Conservation (phyloP, 2,888 invertebrate genomes). For the Prosopocoilus inquinatus region DNA sequence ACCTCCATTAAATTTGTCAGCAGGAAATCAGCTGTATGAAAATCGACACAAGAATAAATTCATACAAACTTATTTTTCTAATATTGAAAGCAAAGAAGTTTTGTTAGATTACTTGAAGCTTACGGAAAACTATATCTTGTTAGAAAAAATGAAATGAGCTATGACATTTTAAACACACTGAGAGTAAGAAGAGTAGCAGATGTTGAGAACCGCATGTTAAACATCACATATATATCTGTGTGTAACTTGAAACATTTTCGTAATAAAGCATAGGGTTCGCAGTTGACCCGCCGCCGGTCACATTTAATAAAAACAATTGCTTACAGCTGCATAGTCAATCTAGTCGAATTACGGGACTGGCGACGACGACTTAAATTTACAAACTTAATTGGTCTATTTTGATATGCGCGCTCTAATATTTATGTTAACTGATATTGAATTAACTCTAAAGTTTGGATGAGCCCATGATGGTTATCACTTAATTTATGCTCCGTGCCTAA, state of each 20-base stretch:
- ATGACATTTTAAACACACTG: not conserved
- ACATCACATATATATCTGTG: not conserved
- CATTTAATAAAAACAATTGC: slow-evolving; percentile 48
- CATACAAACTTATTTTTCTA: not conserved
- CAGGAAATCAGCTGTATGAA: no score
- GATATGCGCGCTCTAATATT: slow-evolving; percentile 18
- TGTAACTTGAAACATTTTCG: not conserved
- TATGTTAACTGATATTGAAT: slow-evolving; percentile 9
- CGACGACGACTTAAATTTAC: slow-evolving; percentile 22
- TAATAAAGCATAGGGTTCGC: slow-evolving; percentile 14
- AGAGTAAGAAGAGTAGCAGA: not conserved
- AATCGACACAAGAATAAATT: no score
- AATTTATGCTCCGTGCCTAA: no score
- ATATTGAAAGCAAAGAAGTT: slow-evolving; percentile 8
- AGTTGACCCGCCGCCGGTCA: slow-evolving; percentile 41
- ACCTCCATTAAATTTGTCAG: no score
- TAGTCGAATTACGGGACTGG: slow-evolving; percentile 41
- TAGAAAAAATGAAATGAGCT: not conserved
- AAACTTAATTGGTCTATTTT: slow-evolving; percentile 27
- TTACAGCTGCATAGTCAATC: slow-evolving; percentile 47
- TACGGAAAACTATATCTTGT: not conserved
- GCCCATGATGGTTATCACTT: no score
- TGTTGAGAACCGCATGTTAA: not conserved
- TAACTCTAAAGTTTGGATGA: not conserved
- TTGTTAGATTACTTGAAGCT: slow-evolving; percentile 4